Evolutionary conservation across 2,113 vertebrate species (phyloP), one percentile per base, ranked within the genome.

Genomic region (Xiphophorus hellerii): DNA sequence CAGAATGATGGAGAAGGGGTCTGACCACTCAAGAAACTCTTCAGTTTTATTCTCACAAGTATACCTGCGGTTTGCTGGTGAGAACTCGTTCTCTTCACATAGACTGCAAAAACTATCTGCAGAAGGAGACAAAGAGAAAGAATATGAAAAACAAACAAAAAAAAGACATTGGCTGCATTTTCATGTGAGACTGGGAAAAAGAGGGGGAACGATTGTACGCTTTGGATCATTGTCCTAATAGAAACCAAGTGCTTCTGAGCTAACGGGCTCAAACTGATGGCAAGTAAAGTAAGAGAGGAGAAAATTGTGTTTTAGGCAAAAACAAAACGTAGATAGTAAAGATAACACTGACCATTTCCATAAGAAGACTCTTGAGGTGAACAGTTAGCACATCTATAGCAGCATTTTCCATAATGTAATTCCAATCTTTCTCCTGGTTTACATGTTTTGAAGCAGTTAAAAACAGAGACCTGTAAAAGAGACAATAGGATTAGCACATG

Each of bases 361-460:
- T 22, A 25, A 44, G 89, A 93, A 77, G 42, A 81, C 28, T 51
- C 39, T 28, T 63, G 48, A 0, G 42, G 1, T 20, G 13, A 33
- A 76, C 92, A 92, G 3, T 0, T 20, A 31, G 62, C 29, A 76
- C 91, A 93, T 4, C 28, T 2, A 1, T 3, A 0, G 68, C 91
- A 93, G 71, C 91, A 88, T 4, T 1, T 1, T 8, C 17, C 35
- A 0, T 5, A 1, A n/a, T 27, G 1, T 17, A 0, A 5, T 39
- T 64, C 51, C n/a, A 92, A 20, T 65, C 84, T 62, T 1, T 83
- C 54, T 35, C 90, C 91, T 3, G 73, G 58, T 12, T 33, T 0
- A 69, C 92, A 93, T 0, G 28, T 89, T 87, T 92, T 92, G 25
- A 20, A 87, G 80, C 92, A 93, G 42, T 84, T 86, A 64, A 66